Evolutionary conservation across 1,140 invertebrate genomes (phyloP).

Genomic region (Calliopsis andreniformis): DNA sequence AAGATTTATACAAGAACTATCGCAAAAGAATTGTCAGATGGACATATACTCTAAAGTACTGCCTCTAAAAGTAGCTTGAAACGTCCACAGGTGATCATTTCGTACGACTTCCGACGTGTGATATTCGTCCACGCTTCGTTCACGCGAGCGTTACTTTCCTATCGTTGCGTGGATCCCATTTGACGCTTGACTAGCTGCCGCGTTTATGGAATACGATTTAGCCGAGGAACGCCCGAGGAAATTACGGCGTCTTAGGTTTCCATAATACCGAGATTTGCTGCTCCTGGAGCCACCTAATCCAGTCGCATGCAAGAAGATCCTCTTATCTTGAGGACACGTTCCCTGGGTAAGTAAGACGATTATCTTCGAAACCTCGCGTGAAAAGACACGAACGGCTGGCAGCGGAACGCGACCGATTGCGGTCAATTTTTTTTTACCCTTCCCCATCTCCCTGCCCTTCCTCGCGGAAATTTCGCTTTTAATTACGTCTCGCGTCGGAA

Average conservation of each 20-base stretch:
- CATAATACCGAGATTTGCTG: slow-evolving; percentile 61
- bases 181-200: slow-evolving; percentile 26
- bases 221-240: slow-evolving; percentile 24
- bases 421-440: slow-evolving; percentile 18
- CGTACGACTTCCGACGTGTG: too few relatives aligned
- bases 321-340: slow-evolving; percentile 59
- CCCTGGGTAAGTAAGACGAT: slow-evolving; percentile 52
- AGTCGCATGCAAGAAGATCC: slow-evolving; percentile 52
- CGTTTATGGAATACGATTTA: slow-evolving; percentile 49
- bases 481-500: slow-evolving; percentile 5
- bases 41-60: too few relatives aligned
- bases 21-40: too few relatives aligned
- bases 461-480: neutral
- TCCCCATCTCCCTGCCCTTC: neutral
- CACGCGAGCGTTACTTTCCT: too few relatives aligned
- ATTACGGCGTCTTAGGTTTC: slow-evolving; percentile 54
- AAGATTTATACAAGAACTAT: too few relatives aligned
- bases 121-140: too few relatives aligned
- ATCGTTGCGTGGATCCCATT: neutral
- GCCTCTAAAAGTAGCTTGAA: too few relatives aligned
- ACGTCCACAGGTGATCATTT: too few relatives aligned
- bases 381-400: slow-evolving; percentile 12
- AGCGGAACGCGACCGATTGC: slow-evolving; percentile 1
- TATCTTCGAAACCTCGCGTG: slow-evolving; percentile 49
- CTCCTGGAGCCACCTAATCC: slow-evolving; percentile 51